Base-by-base conservation (phyloP, 1,140 invertebrate genomes). In the Acromyrmex charruanus region DNA sequence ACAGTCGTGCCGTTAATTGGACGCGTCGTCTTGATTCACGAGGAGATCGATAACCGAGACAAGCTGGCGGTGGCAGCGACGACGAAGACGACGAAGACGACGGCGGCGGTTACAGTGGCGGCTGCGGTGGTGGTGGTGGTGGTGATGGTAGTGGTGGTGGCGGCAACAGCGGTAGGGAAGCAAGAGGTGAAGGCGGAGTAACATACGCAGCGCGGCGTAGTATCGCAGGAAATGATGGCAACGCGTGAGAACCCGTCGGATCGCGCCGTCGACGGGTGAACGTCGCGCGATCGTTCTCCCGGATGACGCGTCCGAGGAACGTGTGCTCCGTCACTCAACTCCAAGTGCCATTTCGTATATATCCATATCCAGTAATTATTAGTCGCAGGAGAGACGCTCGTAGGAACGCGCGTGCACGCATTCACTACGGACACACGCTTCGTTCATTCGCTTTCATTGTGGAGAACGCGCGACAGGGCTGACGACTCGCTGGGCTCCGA, bases 1-100 rank as follows among this genome's bases (percentile, higher is more conserved):
- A 77, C 28, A 58, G 35, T n/a, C 35, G 55, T 63, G 77, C 63
- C 63, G 75, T 85, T 92, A 86, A 90, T 91, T 90, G 79, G 77
- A 85, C 87, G 65, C 81, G 89, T 65, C 82, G 85, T 87, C 86
- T 92, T 87, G 86, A 92, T 91, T 92, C 86, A 91, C 86, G 39
- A 84, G 77, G 85, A 71, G 87, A 93, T 92, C 92, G 86, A 93
- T 93, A 93, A 92, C 89, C 87, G 85, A 66, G 85, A 92, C 87
- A 59, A 84, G 61, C 65, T 75, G 31, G 35, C 21, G 53, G 21
- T 74, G 51, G 7, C 10, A 12, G 10, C 51, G 51, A 10, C 59
- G 28, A 49, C 53, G 51, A 59, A 16, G 55, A 16, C 58, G 25
- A 58, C 49, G 69, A 18, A 18, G 35, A 12, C 28, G 53, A 12